phyloP scores from a whole-genome alignment of 2,113 vertebrate species.

The Centropus unirufus region DNA sequence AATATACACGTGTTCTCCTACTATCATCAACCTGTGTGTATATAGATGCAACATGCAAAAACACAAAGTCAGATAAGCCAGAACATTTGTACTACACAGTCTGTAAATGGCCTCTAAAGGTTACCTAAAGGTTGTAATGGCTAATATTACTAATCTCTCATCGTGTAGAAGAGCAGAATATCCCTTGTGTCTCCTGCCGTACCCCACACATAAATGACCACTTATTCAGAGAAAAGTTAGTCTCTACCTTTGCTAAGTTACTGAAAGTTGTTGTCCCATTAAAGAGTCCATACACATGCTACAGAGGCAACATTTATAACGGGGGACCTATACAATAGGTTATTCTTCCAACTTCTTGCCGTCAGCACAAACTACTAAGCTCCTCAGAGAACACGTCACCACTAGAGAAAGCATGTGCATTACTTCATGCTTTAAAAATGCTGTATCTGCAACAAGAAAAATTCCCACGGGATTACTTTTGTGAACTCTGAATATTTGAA shows the following conservation, averaged over 20 bases:
- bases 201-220: neutral
- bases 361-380: neutral
- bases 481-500: neutral
- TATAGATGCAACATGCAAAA: neutral
- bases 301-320: neutral
- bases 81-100: neutral
- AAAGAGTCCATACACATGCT: neutral
- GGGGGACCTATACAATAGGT: neutral
- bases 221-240: neutral
- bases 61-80: neutral
- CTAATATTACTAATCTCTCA: neutral
- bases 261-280: neutral
- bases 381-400: constrained; percentile 10
- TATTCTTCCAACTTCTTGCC: neutral
- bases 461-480: neutral
- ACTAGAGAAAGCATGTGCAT: neutral
- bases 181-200: neutral
- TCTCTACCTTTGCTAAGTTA: neutral
- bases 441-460: neutral
- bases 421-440: constrained; percentile 26
- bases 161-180: neutral
- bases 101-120: neutral
- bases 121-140: neutral
- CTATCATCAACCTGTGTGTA: fast-evolving
- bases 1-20: fast-evolving